These are phyloP conservation scores for Leptoclinus maculatus DNA, from an alignment of 2,797 vertebrate genomes.

Conservation along the genomic window DNA sequence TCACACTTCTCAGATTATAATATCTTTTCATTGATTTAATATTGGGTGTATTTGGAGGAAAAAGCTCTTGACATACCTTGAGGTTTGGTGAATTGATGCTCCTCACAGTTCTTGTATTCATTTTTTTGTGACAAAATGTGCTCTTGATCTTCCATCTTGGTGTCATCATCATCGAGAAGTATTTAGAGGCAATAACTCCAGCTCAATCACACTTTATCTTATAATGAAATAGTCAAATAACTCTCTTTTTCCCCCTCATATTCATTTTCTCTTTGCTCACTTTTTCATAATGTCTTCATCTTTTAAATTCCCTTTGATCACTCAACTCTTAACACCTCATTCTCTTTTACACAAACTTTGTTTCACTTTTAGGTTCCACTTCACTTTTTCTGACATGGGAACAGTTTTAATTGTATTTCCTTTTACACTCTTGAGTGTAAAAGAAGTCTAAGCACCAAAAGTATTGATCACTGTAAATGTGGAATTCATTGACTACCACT, in stretches of 20 bases:
- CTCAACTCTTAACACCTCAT: background rate
- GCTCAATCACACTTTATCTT: constrained; percentile 13
- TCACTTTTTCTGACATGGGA: background rate
- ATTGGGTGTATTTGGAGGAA: background rate
- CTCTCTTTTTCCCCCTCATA: background rate
- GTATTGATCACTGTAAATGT: background rate
- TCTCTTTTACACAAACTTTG: background rate
- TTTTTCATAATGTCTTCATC: background rate
- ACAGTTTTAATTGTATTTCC: background rate
- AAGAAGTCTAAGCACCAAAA: background rate
- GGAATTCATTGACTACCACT: background rate
- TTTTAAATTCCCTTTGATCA: background rate
- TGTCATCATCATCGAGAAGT: constrained; percentile 21
- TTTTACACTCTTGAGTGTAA: background rate
- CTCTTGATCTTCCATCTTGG: background rate
- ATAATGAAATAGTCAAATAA: constrained; percentile 7
- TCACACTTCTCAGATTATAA: constrained; percentile 2
- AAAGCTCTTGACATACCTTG: constrained; percentile 5
- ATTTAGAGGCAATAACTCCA: constrained; percentile 8
- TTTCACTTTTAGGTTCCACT: background rate
- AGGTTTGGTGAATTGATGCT: constrained; percentile 2
- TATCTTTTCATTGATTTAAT: background rate
- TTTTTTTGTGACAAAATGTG: background rate
- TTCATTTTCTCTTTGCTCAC: background rate
- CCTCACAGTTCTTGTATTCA: background rate